A percentile compares a stretch with the other conserved stretches of the same genome.
phyloP scores from a whole-genome alignment of 2,797 vertebrate species.

The Takifugu ocellatus region DNA sequence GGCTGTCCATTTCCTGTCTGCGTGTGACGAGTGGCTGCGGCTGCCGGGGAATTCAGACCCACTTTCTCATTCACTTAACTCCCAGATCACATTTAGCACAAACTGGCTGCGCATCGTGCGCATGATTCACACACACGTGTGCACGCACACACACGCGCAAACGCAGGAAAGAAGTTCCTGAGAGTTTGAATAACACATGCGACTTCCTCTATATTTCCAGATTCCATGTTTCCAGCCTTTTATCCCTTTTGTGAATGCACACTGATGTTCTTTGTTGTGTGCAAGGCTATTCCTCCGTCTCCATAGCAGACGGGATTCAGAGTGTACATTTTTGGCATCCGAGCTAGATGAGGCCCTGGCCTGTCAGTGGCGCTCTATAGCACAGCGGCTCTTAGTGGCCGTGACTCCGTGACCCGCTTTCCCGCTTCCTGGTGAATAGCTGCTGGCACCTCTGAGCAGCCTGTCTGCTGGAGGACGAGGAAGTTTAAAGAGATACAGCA shows the following conservation, averaged over 20 bases:
- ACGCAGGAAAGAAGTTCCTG: slow-evolving; percentile 19
- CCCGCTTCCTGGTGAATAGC: slow-evolving; percentile 67
- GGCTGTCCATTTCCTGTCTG: slow-evolving; percentile 79
- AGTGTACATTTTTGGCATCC: slow-evolving; percentile 36
- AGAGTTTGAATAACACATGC: background rate
- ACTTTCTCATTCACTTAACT: slow-evolving; percentile 63
- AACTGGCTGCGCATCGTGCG: slow-evolving; percentile 33
- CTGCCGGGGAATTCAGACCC: slow-evolving; percentile 66
- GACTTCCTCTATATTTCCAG: background rate
- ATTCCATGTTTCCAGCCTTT: slow-evolving; percentile 5
- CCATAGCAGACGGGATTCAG: slow-evolving; percentile 40
- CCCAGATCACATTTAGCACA: slow-evolving; percentile 59
- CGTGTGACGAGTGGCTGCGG: slow-evolving; percentile 70
- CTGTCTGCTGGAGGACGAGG: slow-evolving; percentile 70
- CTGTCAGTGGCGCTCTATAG: slow-evolving; percentile 75
- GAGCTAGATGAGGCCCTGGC: slow-evolving; percentile 63
- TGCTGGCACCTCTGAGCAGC: slow-evolving; percentile 70
- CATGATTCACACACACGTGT: background rate
- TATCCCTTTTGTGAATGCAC: slow-evolving; percentile 10
- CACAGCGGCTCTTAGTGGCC: slow-evolving; percentile 73
- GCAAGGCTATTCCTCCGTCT: slow-evolving; percentile 40
- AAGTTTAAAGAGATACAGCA: slow-evolving; percentile 57
- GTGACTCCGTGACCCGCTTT: slow-evolving; percentile 77
- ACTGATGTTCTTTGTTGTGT: slow-evolving; percentile 13
- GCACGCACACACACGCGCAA: slow-evolving; percentile 1